A percentile compares a stretch with the other conserved stretches of the same genome.
Evolutionary conservation across 2,797 vertebrate genomes (phyloP).

Genomic region (Pantherophis alleghaniensis): DNA sequence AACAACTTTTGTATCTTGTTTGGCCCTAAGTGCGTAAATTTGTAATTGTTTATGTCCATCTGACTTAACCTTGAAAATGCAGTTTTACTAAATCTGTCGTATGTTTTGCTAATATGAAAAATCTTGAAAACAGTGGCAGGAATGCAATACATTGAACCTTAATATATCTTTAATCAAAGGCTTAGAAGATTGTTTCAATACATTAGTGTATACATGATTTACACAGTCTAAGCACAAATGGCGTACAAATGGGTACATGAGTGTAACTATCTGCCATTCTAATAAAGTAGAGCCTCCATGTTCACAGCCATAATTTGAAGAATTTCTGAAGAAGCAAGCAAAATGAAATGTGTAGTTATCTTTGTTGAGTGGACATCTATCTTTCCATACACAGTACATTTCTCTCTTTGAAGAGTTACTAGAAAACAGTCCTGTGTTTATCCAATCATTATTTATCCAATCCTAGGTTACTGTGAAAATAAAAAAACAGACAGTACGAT

Average conservation of each 20-base stretch:
- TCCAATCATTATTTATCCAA: neutral
- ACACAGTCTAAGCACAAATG: neutral
- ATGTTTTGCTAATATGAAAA: neutral
- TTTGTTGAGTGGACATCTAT: neutral
- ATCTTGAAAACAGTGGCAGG: neutral
- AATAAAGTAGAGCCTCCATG: neutral
- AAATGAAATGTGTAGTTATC: neutral
- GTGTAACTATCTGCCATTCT: neutral
- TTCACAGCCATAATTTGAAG: neutral
- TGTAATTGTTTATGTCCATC: neutral
- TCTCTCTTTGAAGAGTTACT: neutral
- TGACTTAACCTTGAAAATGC: neutral
- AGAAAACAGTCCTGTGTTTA: neutral
- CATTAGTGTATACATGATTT: neutral
- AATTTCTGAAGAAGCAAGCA: neutral
- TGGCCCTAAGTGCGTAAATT: neutral
- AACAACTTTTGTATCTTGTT: neutral
- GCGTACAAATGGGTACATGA: neutral
- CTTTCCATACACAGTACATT: neutral
- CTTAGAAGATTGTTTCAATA: neutral
- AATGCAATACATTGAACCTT: neutral
- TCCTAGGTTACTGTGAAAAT: neutral
- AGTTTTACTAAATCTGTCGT: neutral
- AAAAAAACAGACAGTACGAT: neutral
- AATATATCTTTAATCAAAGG: neutral